Evolutionary conservation across 2,113 vertebrate species (phyloP).

Genomic region (Chionis minor): DNA sequence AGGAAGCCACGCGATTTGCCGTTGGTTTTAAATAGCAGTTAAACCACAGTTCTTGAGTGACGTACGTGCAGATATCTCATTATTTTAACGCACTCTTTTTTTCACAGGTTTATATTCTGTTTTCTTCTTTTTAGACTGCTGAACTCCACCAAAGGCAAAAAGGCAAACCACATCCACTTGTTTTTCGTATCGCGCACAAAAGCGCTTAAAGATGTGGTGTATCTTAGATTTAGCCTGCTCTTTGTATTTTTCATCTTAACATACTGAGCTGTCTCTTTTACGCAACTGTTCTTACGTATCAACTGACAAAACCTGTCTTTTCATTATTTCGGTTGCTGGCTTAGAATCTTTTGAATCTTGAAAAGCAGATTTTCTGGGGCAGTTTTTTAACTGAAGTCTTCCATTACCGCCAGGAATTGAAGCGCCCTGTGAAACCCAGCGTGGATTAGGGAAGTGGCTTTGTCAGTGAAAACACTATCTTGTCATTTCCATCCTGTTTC

Average conservation of each 20-base stretch:
- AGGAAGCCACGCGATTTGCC: not conserved
- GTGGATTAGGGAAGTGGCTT: not conserved
- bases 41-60: constrained; percentile 40
- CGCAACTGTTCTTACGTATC: not conserved
- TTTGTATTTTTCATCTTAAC: constrained; percentile 21
- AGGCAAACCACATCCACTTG: constrained; percentile 58
- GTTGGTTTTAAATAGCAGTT: constrained; percentile 37
- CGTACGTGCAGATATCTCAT: not conserved
- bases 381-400: not conserved
- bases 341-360: constrained; percentile 5
- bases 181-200: constrained; percentile 15
- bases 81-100: not conserved
- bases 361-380: not conserved
- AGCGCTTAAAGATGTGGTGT: not conserved
- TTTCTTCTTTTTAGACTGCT: constrained; percentile 21
- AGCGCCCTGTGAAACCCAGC: not conserved
- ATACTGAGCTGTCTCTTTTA: not conserved
- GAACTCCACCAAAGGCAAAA: not conserved
- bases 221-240: not conserved
- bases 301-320: constrained; percentile 46
- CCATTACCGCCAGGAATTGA: not conserved
- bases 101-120: constrained; percentile 2
- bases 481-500: not conserved
- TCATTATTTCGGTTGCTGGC: not conserved
- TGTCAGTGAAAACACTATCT: not conserved